Evolutionary conservation across 2,888 invertebrate species (phyloP).

Genomic region (Ichneumon xanthorius): DNA sequence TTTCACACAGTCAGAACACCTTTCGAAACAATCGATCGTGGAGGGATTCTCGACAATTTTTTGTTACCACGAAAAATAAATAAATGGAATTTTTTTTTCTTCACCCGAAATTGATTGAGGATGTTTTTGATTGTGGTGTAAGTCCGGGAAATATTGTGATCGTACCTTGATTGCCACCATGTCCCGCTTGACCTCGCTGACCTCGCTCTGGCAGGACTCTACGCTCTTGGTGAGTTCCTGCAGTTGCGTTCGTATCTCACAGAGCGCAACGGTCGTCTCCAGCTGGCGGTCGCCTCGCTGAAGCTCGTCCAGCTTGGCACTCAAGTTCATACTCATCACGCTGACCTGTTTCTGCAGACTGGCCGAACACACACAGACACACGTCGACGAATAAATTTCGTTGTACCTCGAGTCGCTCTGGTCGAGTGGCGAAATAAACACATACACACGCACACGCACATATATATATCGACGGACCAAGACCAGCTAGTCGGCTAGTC

Average conservation of each 20-base stretch:
- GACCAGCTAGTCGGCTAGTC: constrained; percentile 58
- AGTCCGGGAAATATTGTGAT: background rate
- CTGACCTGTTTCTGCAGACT: constrained; percentile 99
- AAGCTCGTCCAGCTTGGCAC: constrained; percentile 97
- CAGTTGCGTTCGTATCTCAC: constrained; percentile 96
- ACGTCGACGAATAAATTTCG: constrained; percentile 54
- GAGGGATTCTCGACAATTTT: too few species aligned
- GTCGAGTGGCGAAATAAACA: constrained; percentile 30
- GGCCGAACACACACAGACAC: constrained; percentile 78
- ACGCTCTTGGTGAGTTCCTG: constrained; percentile 97
- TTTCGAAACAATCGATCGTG: too few species aligned
- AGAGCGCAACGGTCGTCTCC: constrained; percentile 97
- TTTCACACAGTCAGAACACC: too few species aligned
- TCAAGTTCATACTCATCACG: constrained; percentile 98
- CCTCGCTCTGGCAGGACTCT: constrained; percentile 97
- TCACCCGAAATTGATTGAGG: background rate
- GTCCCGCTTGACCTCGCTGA: constrained; percentile 96
- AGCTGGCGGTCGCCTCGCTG: constrained; percentile 93
- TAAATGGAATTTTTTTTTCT: background rate
- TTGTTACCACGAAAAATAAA: background rate
- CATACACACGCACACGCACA: constrained; percentile 52
- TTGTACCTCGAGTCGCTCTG: constrained; percentile 23
- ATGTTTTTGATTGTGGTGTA: background rate
- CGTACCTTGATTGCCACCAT: constrained; percentile 95
- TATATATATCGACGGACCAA: constrained; percentile 51